Evolutionary conservation across 2,888 invertebrate species (phyloP), one percentile per base, ranked within the genome.

Genomic region (Sesia apiformis): DNA sequence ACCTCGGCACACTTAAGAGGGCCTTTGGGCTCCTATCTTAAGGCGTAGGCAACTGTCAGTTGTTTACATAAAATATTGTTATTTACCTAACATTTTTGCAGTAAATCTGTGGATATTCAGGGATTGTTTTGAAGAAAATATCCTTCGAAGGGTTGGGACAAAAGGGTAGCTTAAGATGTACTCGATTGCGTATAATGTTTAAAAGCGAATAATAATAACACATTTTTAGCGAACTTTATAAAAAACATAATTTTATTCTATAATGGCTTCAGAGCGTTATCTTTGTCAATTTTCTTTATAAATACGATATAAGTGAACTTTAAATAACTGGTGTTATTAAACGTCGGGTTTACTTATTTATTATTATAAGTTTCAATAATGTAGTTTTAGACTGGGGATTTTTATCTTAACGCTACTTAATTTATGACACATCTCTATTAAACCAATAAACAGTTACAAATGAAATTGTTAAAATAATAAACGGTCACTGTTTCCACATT

Each of bases 21-120:
- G 61, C 81, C 80, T 81, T 60, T 59, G 78, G 79, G 80, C 69
- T 62, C 65, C 59, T 60, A 65, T 69, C 38, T 50, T 38, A 23
- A 50, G 38, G 50, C 23, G 38, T 38, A 23, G 50, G 50, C 38
- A 50, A 39, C 8, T 38, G 39, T 50, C 80, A 80, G 76, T 79
- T 86, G 83, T 86, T 85, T 86, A 79, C 76, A 68, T 76, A 77
- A 84, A 85, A 85, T 82, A 84, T 84, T 84, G 78, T 81, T 88
- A 82, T 87, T 88, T 87, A 80, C 78, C 75, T 81, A 84, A 85
- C 78, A 82, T 83, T 85, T 83, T 83, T 79, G 75, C 70, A 67
- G 66, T 72, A 83, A 84, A 86, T 87, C 84, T 80, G 74, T 64
- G 75, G 75, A 82, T 86, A 80, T 84, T 82, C 81, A 78, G 71